Base-by-base conservation (phyloP, 2,113 vertebrate genomes). In the Sinocyclocheilus grahami region DNA sequence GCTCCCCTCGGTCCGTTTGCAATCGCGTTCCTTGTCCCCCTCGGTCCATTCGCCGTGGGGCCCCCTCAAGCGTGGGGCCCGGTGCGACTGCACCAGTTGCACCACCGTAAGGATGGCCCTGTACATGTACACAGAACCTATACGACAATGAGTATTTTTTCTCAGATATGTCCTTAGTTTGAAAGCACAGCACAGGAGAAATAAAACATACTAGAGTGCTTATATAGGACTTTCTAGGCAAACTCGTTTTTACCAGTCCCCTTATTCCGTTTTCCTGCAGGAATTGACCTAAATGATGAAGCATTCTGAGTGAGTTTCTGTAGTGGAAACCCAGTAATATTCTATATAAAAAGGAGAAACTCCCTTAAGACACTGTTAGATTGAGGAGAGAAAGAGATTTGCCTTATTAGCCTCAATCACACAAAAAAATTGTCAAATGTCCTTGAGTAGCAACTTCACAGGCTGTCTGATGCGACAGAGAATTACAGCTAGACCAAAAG, bases 231-330 rank as follows among this genome's bases (percentile, higher is more conserved):
- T 76, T 78, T 30, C 27, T 22, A 58, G 16, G 22, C 14, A 58
- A 22, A 78, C 16, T 11, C 16, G 8, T 76, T 76, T n/a, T 48
- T 14, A 76, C 12, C n/a, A 12, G 12, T 76, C 42, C 72, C 18
- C 11, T 22, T 4, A 81, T 46, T 37, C 0, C 63, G 10, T 85
- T 84, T 84, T 18, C 55, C 75, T 80, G 2, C 0, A 82, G 75
- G 51, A 78, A 80, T 16, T 72, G 8, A 76, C 22, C 78, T 78
- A 53, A 77, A 79, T 88, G 48, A 83, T 86, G 67, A 78, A 76
- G 51, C 84, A 71, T 79, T 86, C 60, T 74, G 22, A 37, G 10
- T 0, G 51, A 2, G 24, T 58, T 82, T 78, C 53, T 74, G 69
- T 33, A 20, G 12, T 86, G 55, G 18, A 79, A 79, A 63, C 39